Evolutionary conservation across 30 jellyfish, hydroid and myxozoan genomes (phyloP).

Genomic region (Catostylus mosaicus): DNA sequence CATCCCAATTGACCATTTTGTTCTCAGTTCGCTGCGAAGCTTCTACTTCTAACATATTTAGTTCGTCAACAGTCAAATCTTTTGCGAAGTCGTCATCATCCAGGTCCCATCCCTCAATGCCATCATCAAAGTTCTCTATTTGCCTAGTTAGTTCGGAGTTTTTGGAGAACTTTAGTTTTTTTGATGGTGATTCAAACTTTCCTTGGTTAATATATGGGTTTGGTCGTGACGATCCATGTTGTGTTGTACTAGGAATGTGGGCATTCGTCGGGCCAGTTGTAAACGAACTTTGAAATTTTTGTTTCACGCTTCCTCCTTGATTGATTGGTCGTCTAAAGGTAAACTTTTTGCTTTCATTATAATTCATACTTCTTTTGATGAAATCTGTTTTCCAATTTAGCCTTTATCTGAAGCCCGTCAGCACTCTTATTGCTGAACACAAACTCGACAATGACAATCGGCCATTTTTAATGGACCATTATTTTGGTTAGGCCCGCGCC

Average conservation of each 20-base stretch:
- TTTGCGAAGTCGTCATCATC: conserved; percentile 69
- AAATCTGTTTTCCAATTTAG: background rate
- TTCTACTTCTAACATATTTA: conserved; percentile 48
- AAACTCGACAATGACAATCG: background rate
- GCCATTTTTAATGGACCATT: background rate
- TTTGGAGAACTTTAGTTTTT: background rate
- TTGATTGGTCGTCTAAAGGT: background rate
- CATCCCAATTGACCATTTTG: background rate
- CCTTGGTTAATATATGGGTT: background rate
- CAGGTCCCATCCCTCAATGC: conserved; percentile 35
- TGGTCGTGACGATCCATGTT: background rate
- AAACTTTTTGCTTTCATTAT: background rate
- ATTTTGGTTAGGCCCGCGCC: conserved; percentile 25
- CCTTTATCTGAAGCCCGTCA: background rate
- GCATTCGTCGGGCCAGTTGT: background rate
- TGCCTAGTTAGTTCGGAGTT: background rate
- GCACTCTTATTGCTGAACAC: background rate
- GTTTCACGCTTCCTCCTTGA: background rate
- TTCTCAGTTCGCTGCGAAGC: conserved; percentile 36
- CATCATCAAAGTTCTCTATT: conserved; percentile 18
- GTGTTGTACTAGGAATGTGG: background rate
- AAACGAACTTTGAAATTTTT: background rate
- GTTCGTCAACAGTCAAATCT: conserved; percentile 48
- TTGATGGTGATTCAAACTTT: conserved; percentile 23
- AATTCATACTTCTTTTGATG: background rate